These are phyloP conservation scores for Cairina moschata DNA, from an alignment of 2,113 vertebrate species.

Conservation along the genomic window DNA sequence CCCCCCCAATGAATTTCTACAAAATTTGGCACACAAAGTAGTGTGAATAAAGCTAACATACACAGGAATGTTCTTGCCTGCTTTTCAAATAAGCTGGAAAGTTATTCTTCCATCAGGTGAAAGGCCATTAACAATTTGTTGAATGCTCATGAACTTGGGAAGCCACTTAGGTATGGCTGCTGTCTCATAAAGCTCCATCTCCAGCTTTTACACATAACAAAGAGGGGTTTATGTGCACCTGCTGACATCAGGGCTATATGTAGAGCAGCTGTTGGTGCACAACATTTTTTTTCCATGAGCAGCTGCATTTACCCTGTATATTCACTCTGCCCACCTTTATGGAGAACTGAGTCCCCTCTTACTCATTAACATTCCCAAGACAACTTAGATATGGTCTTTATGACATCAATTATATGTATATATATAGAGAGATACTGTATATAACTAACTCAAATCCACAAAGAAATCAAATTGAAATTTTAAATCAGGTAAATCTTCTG, in stretches of 20 bases:
- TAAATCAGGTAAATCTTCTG: background rate
- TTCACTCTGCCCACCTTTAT: background rate
- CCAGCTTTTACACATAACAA: background rate
- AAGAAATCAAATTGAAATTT: background rate
- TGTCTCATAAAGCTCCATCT: background rate
- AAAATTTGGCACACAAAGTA: background rate
- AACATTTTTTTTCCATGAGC: background rate
- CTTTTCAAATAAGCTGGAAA: background rate
- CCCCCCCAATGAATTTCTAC: too few species aligned
- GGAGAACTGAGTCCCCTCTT: background rate
- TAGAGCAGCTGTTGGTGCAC: background rate
- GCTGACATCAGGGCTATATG: background rate
- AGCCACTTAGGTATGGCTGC: background rate
- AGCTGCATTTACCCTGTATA: conserved; percentile 17
- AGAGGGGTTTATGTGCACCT: conserved; percentile 6
- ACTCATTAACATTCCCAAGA: background rate
- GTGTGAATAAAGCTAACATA: background rate
- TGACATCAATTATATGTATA: background rate
- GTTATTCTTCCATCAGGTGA: background rate
- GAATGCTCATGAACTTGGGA: background rate
- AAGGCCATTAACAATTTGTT: background rate
- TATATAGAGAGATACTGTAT: background rate
- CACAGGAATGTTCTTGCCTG: background rate
- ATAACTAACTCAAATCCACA: background rate
- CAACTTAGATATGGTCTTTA: background rate